A percentile compares a stretch with the other conserved stretches of the same genome.
Evolutionary conservation across 2,113 vertebrate species (phyloP).

Genomic region (Coptodon rendalli): DNA sequence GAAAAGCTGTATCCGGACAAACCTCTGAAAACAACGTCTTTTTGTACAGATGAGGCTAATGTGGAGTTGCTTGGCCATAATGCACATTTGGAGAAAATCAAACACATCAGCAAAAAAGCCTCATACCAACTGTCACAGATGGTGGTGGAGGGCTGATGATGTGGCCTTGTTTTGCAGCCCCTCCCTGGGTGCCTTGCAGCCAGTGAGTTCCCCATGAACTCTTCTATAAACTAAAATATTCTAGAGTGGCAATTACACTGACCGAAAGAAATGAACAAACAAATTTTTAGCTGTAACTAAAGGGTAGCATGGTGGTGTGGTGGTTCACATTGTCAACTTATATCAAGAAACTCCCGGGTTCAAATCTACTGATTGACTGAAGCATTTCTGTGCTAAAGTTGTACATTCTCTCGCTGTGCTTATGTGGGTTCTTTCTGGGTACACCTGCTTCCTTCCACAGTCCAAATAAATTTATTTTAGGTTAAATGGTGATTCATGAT

Average conservation of each 20-base stretch:
- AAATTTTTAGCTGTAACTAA: neutral
- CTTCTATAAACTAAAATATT: neutral
- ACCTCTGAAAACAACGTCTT: neutral
- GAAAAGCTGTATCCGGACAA: neutral
- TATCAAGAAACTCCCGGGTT: neutral
- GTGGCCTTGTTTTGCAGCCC: neutral
- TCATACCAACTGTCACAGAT: neutral
- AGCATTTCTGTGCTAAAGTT: neutral
- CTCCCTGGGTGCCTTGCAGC: neutral
- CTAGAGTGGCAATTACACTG: neutral
- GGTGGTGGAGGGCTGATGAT: neutral
- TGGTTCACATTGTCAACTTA: neutral
- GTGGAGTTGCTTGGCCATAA: neutral
- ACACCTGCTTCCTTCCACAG: neutral
- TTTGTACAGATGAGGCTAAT: neutral
- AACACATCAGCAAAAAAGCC: neutral
- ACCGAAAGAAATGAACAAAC: neutral
- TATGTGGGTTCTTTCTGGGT: neutral
- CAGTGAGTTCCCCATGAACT: neutral
- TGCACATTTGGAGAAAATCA: neutral
- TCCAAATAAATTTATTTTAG: fast-evolving
- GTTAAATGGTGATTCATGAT: neutral
- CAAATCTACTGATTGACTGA: neutral
- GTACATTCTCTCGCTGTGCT: neutral
- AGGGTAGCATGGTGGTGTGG: neutral